Base-by-base conservation (phyloP, 2,113 vertebrate species). In the Mastomys coucha region DNA sequence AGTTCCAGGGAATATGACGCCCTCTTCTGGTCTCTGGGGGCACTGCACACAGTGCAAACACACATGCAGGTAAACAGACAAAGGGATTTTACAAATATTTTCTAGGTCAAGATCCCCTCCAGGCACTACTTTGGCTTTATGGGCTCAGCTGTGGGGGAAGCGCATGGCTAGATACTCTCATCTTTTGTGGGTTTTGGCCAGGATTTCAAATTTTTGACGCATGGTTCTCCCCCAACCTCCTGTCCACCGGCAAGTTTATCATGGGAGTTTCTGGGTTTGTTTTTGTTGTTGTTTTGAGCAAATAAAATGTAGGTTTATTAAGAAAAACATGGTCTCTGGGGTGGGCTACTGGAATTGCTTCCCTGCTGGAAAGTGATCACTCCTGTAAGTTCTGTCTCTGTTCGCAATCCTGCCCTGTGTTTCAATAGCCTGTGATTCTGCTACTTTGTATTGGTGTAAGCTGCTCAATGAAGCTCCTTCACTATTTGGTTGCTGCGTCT, bases 381-480 rank as follows among this genome's bases (percentile, higher is more conserved):
- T 95, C 49, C 8, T 51, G 28, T 24, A 14, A n/a, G 60, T 69
- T 81, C 80, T 12, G 56, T 72, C 69, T n/a, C 33, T 12, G 7
- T 42, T 14, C 69, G 8, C 70, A 73, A 17, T 39, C 70, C 70
- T 22, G n/a, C 70, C 19, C 7, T 10, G 69, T 39, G 72, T 88
- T 84, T 77, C 19, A 82, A 87, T 89, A 95, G 51, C 33, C 3
- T 1, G 9, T 42, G 56, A 49, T 70, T 91, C 49, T 91, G 76
- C 26, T 33, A 51, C 60, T 92, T 31, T 82, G 85, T 26, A 12
- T 69, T 72, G 24, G 33, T n/a, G 5, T 2, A 3, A 9, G 7
- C 94, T 80, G 42, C 36, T 77, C 86, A 4, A 16, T 73, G 76
- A 91, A 85, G 16, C 36, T 92, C 76, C 7, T 95, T 91, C 81